Evolutionary conservation across 2,797 vertebrate species (phyloP).

Genomic region (Oryzias sinensis): DNA sequence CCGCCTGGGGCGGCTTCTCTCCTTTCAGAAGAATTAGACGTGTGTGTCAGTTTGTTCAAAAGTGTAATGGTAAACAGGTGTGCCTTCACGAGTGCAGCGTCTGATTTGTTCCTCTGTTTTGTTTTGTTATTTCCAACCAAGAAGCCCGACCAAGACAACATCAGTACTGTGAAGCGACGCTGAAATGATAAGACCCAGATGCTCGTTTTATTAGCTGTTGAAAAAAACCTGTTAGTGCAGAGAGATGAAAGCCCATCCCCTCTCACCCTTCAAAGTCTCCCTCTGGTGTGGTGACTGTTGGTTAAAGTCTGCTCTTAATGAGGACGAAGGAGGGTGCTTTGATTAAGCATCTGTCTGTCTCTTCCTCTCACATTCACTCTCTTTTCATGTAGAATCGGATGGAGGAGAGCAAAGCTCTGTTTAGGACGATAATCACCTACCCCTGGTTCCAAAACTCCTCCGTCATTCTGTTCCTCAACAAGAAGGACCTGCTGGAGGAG

Average conservation of each 20-base stretch:
- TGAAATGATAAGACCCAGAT: background rate
- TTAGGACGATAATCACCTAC: conserved; percentile 98
- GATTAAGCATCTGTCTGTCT: conserved; percentile 46
- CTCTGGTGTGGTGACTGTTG: conserved; percentile 36
- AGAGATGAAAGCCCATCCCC: conserved; percentile 38
- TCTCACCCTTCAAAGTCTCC: conserved; percentile 39
- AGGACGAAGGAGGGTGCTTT: conserved; percentile 45
- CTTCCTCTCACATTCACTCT: background rate
- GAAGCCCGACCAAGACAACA: conserved; percentile 4
- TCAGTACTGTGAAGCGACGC: no score
- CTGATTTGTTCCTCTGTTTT: conserved; percentile 3
- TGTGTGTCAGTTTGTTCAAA: conserved; percentile 29
- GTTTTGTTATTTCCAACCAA: conserved; percentile 2
- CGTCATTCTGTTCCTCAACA: conserved; percentile 98
- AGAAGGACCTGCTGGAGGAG: conserved; percentile 98
- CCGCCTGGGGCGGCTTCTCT: conserved; percentile 14
- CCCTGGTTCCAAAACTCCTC: conserved; percentile 99
- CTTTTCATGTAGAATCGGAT: conserved; percentile 88
- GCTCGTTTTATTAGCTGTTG: conserved; percentile 15
- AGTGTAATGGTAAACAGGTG: conserved; percentile 46
- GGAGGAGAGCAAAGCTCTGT: conserved; percentile 99
- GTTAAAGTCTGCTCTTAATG: conserved; percentile 55
- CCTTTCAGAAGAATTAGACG: conserved; percentile 23
- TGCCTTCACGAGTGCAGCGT: conserved; percentile 18
- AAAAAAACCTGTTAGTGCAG: background rate